Conservation (phyloP, 2,888 invertebrate genomes). For the Eledone cirrhosa region DNA sequence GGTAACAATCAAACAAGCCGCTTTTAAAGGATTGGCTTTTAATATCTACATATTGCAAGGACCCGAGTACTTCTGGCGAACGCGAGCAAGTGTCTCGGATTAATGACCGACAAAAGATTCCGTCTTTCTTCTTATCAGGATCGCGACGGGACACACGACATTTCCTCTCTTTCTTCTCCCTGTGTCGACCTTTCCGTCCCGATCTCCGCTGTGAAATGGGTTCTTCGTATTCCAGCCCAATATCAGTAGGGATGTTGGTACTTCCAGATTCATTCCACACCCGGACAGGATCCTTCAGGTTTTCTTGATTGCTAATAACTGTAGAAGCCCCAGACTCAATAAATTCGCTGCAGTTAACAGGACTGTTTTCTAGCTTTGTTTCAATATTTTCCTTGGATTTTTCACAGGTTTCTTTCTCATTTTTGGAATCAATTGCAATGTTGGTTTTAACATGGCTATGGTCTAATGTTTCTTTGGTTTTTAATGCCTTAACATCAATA, state of each 20-base stretch:
- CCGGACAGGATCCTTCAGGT: not conserved
- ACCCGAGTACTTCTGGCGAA: slow-evolving; percentile 8
- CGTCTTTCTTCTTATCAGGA: slow-evolving; percentile 24
- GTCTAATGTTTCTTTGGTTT: not conserved
- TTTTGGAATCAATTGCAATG: not conserved
- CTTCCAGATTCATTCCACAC: not conserved
- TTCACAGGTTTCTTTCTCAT: not conserved
- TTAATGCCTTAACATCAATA: slow-evolving; percentile 12
- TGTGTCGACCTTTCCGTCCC: slow-evolving; percentile 11
- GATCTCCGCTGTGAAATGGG: slow-evolving; percentile 3
- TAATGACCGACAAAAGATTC: slow-evolving; percentile 14
- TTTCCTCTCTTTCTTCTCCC: slow-evolving; percentile 24
- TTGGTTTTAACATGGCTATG: slow-evolving; percentile 4
- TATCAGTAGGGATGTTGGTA: not conserved
- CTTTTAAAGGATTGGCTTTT: not conserved
- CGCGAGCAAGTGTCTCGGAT: not conserved
- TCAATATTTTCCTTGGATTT: not conserved
- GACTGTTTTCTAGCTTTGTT: not conserved
- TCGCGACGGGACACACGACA: slow-evolving; percentile 17
- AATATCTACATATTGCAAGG: not conserved
- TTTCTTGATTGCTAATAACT: not conserved
- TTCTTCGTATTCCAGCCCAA: slow-evolving; percentile 11
- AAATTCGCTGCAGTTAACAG: not conserved
- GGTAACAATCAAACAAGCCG: slow-evolving; percentile 19
- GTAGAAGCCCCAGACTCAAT: not conserved